Conservation (phyloP, 2,888 invertebrate genomes). For the Julus scandinavius region DNA sequence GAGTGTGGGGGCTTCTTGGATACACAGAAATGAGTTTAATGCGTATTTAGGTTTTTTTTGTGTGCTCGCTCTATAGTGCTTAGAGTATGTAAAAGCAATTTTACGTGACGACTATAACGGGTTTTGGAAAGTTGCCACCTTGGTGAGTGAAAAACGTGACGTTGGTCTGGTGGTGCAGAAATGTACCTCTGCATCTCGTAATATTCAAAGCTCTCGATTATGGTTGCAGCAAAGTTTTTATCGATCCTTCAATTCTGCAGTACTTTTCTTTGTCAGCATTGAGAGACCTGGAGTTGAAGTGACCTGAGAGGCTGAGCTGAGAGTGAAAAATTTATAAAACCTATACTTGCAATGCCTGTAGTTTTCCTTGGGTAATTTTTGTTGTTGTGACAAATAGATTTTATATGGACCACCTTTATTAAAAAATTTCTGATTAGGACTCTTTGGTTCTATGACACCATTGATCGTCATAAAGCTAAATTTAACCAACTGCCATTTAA, state of each 20-base stretch:
- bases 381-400: no score
- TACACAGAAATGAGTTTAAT: not conserved
- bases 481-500: not conserved
- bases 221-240: not conserved
- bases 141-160: not conserved
- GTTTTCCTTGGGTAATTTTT: no score
- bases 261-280: not conserved
- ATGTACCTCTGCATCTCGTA: not conserved
- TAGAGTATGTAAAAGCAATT: not conserved
- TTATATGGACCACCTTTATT: no score
- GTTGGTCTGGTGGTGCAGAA: not conserved
- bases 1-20: not conserved
- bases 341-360: no score
- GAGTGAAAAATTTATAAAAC: no score
- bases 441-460: no score
- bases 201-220: conserved; percentile 14
- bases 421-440: no score
- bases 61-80: not conserved
- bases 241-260: not conserved
- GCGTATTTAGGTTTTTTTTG: not conserved
- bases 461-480: not conserved
- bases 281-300: not conserved
- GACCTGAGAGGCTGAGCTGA: no score
- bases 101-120: not conserved
- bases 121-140: conserved; percentile 9